Base-by-base conservation (phyloP, 2,888 invertebrate species). In the Yponomeuta plumbellus region DNA sequence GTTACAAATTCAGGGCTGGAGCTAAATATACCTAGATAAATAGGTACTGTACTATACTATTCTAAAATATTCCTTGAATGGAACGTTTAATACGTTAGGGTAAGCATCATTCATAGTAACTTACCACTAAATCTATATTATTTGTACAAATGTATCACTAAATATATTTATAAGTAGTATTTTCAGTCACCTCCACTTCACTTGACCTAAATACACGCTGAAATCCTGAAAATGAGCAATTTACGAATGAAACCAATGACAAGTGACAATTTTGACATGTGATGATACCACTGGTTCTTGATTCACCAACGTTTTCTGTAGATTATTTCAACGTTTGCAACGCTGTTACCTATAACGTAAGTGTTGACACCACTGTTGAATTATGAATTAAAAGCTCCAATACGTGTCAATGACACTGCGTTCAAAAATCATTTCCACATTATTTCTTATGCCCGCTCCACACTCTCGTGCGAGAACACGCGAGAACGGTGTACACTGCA, bases 111-210 rank as follows among this genome's bases (percentile, higher is more conserved):
- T 0, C 34, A 34, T 34, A 8, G 3, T 34, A 6, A 52, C 17
- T 52, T 52, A 52, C 44, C 44, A 4, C 44, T 52, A 17, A 52
- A 17, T 17, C 44, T 52, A 52, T 52, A 17, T 52, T 52, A 52
- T 44, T 44, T 44, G 44, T 52, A 52, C 44, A 52, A 52, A 52
- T 52, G 6, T 52, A 52, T 52, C 44, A 6, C 44, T 13, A 52
- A 52, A 13, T 52, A 52, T 52, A 1, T 17, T 17, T 13, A 52
- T 0, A 17, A 52, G 44, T 52, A 52, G 44, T 52, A 1, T 52
- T 52, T 52, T 52, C 44, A 52, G 44, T 52, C 44, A 52, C 44
- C 44, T 52, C 17, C 44, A 52, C 44, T 52, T 52, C 44, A 52
- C 34, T 52, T 52, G 44, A 52, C 44, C 44, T 52, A 52, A 17